phyloP scores from a whole-genome alignment of 2,888 invertebrate genomes.

The Plagiodera versicolora region DNA sequence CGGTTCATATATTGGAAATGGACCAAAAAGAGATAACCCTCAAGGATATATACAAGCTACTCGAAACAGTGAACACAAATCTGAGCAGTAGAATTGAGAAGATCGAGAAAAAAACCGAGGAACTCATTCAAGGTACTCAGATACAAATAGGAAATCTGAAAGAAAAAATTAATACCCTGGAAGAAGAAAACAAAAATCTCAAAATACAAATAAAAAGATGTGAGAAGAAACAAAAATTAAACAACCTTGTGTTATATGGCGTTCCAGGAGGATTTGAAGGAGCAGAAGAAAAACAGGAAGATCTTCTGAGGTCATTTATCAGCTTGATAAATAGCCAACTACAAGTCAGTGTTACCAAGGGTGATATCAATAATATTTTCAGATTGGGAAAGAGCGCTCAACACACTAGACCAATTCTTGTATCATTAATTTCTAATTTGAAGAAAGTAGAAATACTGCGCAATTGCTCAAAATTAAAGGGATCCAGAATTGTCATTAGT shows the following conservation, averaged over 20 bases:
- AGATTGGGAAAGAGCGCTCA: slow-evolving; percentile 7
- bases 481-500: slow-evolving; percentile 5
- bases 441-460: slow-evolving; percentile 5
- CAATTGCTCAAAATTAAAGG: slow-evolving; percentile 9
- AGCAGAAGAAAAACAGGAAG: too few relatives aligned
- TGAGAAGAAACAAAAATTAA: too few relatives aligned
- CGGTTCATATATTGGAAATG: too few relatives aligned
- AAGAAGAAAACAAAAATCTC: slow-evolving; percentile 9
- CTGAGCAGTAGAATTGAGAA: slow-evolving; percentile 6
- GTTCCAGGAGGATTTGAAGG: too few relatives aligned
- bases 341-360: slow-evolving; percentile 10
- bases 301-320: slow-evolving; percentile 3
- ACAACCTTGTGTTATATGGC: slow-evolving; percentile 10
- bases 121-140: neutral
- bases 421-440: slow-evolving; percentile 4
- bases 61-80: slow-evolving; percentile 8
- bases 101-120: slow-evolving; percentile 6
- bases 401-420: slow-evolving; percentile 4
- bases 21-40: slow-evolving; percentile 8
- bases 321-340: slow-evolving; percentile 1
- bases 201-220: slow-evolving; percentile 6
- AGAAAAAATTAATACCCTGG: slow-evolving; percentile 4
- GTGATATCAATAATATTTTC: slow-evolving; percentile 6
- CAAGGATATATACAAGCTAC: slow-evolving; percentile 8
- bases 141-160: slow-evolving; percentile 1